Base-by-base conservation (phyloP, 2,113 vertebrate species). In the Lycaon pictus region DNA sequence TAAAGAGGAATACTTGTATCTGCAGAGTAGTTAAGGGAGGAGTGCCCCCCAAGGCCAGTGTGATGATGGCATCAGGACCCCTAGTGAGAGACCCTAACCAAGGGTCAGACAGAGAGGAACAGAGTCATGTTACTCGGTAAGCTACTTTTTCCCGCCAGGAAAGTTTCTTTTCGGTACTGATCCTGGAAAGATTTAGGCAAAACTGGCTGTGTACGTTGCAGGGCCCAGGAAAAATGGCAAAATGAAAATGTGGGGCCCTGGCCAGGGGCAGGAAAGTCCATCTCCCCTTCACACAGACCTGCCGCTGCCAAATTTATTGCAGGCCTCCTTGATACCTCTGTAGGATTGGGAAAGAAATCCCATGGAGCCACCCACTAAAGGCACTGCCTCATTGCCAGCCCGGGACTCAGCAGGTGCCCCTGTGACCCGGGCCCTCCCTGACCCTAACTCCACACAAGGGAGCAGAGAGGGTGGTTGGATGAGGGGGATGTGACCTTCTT, bases 211-310 rank as follows among this genome's bases (percentile, higher is more conserved):
- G 20, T 72, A 25, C n/a, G 35, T 92, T 83, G 29, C 27, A 90
- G 67, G 25, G n/a, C 1, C 5, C 35, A 80, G 12, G 74, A 25
- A 51, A 94, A 90, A 90, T n/a, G 74, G n/a, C 63, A 94, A 90
- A 92, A 56, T 53, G 62, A 69, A 85, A 56, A 4, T 37, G 2
- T 7, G 8, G 56, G 43, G 32, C 16, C 7, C 32, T 43, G 2
- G 4, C 11, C 37, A n/a, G 53, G 20, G 48, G 6, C 27, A 37
- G 7, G 65, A 55, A 55, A 77, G 60, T 35, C 58, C 27, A 2
- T 32, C 16, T 82, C 11, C 22, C 16, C 27, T 90, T 71, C 29
- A 37, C 35, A 72, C 10, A 37, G 81, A 63, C 3, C 35, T 80
- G 12, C 35, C 62, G 13, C 58, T 53, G 35, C 16, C 53, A 22